phyloP scores from a whole-genome alignment of 2,888 invertebrate genomes.

The Mystacides longicornis region DNA sequence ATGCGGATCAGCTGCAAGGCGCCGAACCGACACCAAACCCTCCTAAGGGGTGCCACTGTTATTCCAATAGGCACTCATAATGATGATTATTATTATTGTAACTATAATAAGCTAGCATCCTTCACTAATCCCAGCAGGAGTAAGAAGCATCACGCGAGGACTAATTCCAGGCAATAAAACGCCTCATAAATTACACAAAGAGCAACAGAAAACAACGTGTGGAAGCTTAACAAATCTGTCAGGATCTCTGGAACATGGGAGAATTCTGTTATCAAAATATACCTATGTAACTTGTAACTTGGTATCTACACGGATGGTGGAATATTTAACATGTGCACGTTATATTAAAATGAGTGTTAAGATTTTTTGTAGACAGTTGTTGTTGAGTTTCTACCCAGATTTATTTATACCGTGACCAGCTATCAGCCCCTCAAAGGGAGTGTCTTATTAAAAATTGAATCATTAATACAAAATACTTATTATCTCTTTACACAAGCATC shows the following conservation, averaged over 20 bases:
- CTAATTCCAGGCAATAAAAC: slow-evolving; percentile 22
- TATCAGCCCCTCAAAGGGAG: too few relatives aligned
- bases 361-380: too few relatives aligned
- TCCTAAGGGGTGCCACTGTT: not conserved
- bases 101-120: slow-evolving; percentile 5
- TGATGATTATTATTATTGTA: too few relatives aligned
- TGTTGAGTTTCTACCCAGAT: too few relatives aligned
- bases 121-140: slow-evolving; percentile 21
- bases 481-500: too few relatives aligned
- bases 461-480: too few relatives aligned
- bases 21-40: not conserved
- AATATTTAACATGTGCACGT: too few relatives aligned
- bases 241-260: slow-evolving; percentile 4
- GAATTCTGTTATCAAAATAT: not conserved
- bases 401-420: too few relatives aligned
- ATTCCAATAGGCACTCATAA: not conserved
- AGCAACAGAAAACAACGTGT: slow-evolving; percentile 15
- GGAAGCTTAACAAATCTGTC: slow-evolving; percentile 18
- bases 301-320: too few relatives aligned
- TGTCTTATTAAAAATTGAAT: too few relatives aligned
- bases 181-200: slow-evolving; percentile 20
- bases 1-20: not conserved
- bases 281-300: too few relatives aligned
- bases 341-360: too few relatives aligned
- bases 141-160: slow-evolving; percentile 23